Evolutionary conservation across 2,797 vertebrate species (phyloP).

Genomic region (Moxostoma hubbsi): DNA sequence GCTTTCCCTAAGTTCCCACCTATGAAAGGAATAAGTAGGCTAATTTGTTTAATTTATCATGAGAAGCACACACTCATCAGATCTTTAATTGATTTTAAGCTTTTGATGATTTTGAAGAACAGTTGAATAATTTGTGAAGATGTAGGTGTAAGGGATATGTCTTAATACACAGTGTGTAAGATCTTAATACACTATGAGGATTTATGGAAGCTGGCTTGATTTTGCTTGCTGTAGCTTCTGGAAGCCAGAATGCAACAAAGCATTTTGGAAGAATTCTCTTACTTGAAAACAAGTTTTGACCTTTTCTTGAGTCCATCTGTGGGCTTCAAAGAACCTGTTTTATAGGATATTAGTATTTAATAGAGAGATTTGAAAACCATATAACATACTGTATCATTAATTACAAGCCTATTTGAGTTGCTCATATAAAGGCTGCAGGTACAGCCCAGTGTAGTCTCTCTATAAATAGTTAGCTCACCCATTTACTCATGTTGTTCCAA

Average conservation of each 20-base stretch:
- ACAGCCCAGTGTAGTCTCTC: neutral
- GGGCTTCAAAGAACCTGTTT: neutral
- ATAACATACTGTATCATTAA: neutral
- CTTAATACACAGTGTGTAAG: slow-evolving; percentile 53
- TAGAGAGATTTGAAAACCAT: no score
- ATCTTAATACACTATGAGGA: slow-evolving; percentile 68
- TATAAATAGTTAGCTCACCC: no score
- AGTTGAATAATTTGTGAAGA: slow-evolving; percentile 66
- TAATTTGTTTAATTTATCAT: slow-evolving; percentile 10
- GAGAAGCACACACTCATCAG: neutral
- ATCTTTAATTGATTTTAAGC: slow-evolving; percentile 17
- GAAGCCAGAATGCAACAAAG: neutral
- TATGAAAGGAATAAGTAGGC: neutral
- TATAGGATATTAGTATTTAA: neutral
- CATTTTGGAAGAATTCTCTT: neutral
- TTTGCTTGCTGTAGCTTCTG: neutral
- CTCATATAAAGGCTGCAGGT: neutral
- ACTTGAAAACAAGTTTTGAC: neutral
- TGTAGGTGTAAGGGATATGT: slow-evolving; percentile 60
- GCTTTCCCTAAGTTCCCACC: neutral
- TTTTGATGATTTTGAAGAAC: slow-evolving; percentile 59
- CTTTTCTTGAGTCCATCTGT: neutral
- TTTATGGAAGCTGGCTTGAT: slow-evolving; percentile 72
- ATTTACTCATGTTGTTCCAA: no score
- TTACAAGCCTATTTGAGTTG: neutral